Percentiles rank a stretch among this genome's conserved stretches.
These are phyloP conservation scores for Anodontia alba DNA, from an alignment of 2,888 invertebrate species.

Conservation along the genomic window DNA sequence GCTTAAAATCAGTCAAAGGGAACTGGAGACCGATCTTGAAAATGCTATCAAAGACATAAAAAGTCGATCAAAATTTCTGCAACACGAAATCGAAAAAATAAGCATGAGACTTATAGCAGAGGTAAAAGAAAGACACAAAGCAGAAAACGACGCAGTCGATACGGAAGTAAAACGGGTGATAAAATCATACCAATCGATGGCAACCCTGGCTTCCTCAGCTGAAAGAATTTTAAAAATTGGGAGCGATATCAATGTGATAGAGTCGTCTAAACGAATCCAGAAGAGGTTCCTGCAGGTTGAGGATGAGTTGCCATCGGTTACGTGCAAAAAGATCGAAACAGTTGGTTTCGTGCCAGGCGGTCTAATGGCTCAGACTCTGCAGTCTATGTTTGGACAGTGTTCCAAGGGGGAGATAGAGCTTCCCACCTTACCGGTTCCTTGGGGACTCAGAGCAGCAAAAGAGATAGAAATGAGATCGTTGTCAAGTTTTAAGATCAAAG, in stretches of 20 bases:
- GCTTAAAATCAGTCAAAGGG: constrained; percentile 55
- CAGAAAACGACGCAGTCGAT: constrained; percentile 57
- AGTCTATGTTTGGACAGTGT: constrained; percentile 65
- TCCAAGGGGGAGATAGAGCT: constrained; percentile 64
- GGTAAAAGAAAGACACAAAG: constrained; percentile 61
- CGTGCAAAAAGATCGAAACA: constrained; percentile 51
- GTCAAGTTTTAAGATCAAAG: constrained; percentile 54
- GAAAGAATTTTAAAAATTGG: constrained; percentile 66
- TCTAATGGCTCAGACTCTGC: constrained; percentile 53
- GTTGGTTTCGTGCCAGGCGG: constrained; percentile 66
- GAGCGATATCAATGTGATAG: constrained; percentile 61
- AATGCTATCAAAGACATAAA: constrained; percentile 64
- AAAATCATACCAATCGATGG: constrained; percentile 57
- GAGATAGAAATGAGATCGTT: constrained; percentile 65
- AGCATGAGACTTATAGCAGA: constrained; percentile 57
- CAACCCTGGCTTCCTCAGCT: constrained; percentile 60
- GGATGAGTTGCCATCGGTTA: constrained; percentile 61
- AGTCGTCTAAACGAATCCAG: constrained; percentile 62
- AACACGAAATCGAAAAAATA: constrained; percentile 67
- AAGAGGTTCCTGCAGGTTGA: constrained; percentile 65
- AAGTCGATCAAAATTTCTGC: constrained; percentile 57
- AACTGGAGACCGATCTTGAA: constrained; percentile 60
- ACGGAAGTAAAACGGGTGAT: constrained; percentile 48
- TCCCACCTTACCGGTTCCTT: constrained; percentile 64
- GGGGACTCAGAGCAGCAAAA: constrained; percentile 66